Percentiles rank a stretch among this genome's conserved stretches.
phyloP scores from a whole-genome alignment of 2,797 vertebrate genomes.

The Epinephelus awoara region DNA sequence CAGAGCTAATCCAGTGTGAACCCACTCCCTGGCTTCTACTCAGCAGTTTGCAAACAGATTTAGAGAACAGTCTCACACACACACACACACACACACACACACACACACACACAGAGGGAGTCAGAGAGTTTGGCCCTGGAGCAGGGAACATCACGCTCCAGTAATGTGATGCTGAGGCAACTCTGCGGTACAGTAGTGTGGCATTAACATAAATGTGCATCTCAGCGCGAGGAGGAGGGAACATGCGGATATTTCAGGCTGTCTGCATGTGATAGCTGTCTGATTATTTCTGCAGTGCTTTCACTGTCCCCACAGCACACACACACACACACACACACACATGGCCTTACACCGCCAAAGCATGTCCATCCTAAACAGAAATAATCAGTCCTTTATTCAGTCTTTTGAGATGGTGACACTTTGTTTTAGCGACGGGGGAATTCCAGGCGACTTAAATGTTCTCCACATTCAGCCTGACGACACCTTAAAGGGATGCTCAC shows the following conservation, averaged over 20 bases:
- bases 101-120: conserved; percentile 55
- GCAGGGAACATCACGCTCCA: conserved; percentile 84
- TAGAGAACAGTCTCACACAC: conserved; percentile 53
- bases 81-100: conserved; percentile 49
- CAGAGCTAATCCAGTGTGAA: conserved; percentile 83
- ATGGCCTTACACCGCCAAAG: conserved; percentile 24
- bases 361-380: conserved; percentile 24
- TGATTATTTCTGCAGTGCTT: conserved; percentile 47
- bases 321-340: conserved; percentile 36
- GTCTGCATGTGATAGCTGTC: conserved; percentile 66
- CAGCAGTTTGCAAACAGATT: conserved; percentile 84
- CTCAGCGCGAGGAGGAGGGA: conserved; percentile 49
- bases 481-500: too few species aligned
- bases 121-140: conserved; percentile 75
- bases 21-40: conserved; percentile 78
- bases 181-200: conserved; percentile 68
- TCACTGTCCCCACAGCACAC: conserved; percentile 30
- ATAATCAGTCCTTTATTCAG: conserved; percentile 6
- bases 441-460: background rate
- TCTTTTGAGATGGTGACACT: conserved; percentile 22
- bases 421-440: conserved; percentile 1
- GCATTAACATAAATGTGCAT: conserved; percentile 77
- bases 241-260: conserved; percentile 55
- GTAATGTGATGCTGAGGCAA: conserved; percentile 83
- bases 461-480: background rate